phyloP scores from a whole-genome alignment of 1,140 invertebrate species.

The Drosophila pachea region DNA sequence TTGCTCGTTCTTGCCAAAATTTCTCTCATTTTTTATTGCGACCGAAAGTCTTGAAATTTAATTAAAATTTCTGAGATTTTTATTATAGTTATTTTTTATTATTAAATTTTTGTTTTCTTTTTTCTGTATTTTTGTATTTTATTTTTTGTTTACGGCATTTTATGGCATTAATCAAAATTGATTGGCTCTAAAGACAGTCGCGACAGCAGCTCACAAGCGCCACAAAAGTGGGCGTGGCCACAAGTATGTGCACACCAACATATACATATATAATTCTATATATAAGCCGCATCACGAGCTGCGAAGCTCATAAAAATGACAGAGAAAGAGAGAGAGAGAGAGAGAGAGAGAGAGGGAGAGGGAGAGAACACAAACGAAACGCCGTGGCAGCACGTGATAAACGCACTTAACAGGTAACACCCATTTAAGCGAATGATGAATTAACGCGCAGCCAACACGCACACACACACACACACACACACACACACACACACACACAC shows the following conservation, averaged over 20 bases:
- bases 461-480: neutral
- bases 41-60: too few relatives aligned
- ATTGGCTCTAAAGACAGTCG: conserved; percentile 43
- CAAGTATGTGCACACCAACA: too few relatives aligned
- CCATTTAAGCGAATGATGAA: conserved; percentile 66
- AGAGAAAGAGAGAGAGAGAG: neutral
- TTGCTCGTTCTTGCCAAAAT: too few relatives aligned
- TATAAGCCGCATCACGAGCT: neutral
- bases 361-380: too few relatives aligned
- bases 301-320: conserved; percentile 42
- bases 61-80: too few relatives aligned
- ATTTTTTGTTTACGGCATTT: conserved; percentile 23
- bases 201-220: conserved; percentile 20
- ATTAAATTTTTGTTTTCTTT: neutral
- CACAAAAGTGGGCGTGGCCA: conserved; percentile 14
- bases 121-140: neutral
- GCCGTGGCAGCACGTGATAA: conserved; percentile 63
- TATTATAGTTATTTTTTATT: neutral
- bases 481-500: conserved; percentile 5
- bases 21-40: too few relatives aligned
- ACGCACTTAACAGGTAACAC: conserved; percentile 69
- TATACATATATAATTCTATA: too few relatives aligned
- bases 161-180: conserved; percentile 57
- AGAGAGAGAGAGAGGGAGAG: too few relatives aligned
- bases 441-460: conserved; percentile 34